Base-by-base conservation (phyloP, 1,140 invertebrate species). In the Aphaenogaster ashmeadi region DNA sequence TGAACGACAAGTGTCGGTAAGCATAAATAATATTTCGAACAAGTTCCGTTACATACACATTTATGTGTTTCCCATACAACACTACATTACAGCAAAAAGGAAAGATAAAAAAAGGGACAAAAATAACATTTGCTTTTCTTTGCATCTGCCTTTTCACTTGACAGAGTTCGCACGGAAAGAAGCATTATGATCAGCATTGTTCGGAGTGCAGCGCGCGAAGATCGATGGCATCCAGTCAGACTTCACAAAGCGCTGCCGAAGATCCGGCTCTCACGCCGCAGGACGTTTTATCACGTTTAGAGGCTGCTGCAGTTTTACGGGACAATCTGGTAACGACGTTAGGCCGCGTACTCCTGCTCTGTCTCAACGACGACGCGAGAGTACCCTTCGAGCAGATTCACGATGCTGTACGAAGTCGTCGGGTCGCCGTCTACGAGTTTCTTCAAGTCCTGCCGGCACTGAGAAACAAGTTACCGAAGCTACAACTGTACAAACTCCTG, bases 401-500 rank as follows among this genome's bases (percentile, higher is more conserved):
- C 50, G 38, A 89, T 3, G 56, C 77, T 18, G 54, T 83, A 1
- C 72, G 58, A 41, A 54, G n/a, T 33, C 64, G 77, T 33, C 75
- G 66, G 3, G 58, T 89, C 18, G 52, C 87, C 7, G 66, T n/a
- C 11, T 89, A 89, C 50, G 67, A 89, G 13, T 44, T 87, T 8
- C 75, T 89, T 1, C 86, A 41, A 0, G n/a, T 74, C 6, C 15
- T 89, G 6, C 67, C 87, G 67, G 52, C 9, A 8, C 18, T 89
- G n/a, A 38, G 50, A 6, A 47, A 47, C 3, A 88, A 72, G 18
- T 4, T 38, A 15, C 66, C 62, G 21, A n/a, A 4, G 27, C 64
- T 88, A 7, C 87, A 89, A 41, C 27, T 89, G 11, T 58, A 74
- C 41, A 87, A 62, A 13, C n/a, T 89, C 9, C 33, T 89, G 41